A percentile compares a stretch with the other conserved stretches of the same genome.
Conservation (phyloP, 2,888 invertebrate genomes). For the Thymelicus sylvestris region DNA sequence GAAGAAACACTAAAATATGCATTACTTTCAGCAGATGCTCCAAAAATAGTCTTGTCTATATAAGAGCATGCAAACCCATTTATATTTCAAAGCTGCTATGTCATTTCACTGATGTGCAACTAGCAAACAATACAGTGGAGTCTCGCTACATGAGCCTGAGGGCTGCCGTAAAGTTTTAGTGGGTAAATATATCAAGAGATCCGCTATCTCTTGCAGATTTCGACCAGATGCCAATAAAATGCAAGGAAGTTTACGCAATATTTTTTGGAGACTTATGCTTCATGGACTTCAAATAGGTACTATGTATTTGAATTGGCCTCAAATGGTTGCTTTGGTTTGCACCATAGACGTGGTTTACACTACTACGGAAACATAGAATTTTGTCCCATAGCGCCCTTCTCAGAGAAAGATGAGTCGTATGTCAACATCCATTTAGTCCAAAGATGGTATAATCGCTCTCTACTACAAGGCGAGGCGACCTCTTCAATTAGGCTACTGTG, state of each 20-base stretch:
- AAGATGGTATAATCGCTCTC: neutral
- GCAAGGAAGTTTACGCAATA: no score
- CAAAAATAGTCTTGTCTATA: neutral
- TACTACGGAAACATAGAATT: neutral
- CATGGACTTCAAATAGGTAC: no score
- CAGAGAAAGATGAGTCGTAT: neutral
- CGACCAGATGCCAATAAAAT: neutral
- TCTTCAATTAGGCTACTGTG: constrained; percentile 9
- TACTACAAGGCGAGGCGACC: neutral
- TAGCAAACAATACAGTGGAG: constrained; percentile 5
- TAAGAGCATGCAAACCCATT: neutral
- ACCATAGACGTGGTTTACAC: neutral
- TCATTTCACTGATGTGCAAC: neutral
- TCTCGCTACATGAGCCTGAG: neutral
- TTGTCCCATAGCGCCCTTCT: no score
- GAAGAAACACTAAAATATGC: neutral
- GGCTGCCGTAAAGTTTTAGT: neutral
- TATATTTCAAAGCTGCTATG: constrained; percentile 9
- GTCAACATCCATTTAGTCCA: neutral
- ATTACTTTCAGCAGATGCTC: neutral
- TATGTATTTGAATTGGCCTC: no score
- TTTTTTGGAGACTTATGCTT: no score
- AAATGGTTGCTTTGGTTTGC: no score
- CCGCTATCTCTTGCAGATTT: neutral
- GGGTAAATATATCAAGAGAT: neutral